Evolutionary conservation across 2,113 vertebrate species (phyloP).

Genomic region (Pterocles orientalis): DNA sequence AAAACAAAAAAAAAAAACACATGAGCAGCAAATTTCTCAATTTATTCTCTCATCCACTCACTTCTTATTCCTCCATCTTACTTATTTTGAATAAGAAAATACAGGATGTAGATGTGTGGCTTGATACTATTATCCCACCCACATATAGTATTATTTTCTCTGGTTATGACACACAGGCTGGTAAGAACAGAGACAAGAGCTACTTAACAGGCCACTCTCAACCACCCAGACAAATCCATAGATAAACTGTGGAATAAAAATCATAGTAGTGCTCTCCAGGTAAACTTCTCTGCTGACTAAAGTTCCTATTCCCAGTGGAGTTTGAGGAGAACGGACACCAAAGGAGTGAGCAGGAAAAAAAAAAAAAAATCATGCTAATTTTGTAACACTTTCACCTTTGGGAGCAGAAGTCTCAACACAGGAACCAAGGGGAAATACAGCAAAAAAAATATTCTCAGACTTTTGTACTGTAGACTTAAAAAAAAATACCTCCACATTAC

Average conservation of each 20-base stretch:
- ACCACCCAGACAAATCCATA: neutral
- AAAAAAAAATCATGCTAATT: rapidly evolving
- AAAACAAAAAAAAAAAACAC: too few relatives aligned
- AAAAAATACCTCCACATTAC: neutral
- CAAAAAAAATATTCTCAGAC: neutral
- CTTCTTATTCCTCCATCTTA: neutral
- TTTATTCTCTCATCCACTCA: neutral
- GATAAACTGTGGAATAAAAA: neutral
- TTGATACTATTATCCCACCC: neutral
- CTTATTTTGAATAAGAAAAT: neutral
- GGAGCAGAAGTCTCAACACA: neutral
- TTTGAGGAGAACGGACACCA: neutral
- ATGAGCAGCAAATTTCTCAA: neutral
- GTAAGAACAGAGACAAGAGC: neutral
- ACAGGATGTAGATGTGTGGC: neutral
- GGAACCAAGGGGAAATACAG: neutral
- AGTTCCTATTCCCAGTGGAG: neutral
- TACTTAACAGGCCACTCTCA: neutral
- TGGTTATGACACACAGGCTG: neutral
- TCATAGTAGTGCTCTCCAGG: neutral
- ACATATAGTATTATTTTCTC: neutral
- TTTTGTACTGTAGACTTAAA: neutral
- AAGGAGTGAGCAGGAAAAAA: neutral
- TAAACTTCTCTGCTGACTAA: neutral
- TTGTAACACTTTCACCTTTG: neutral